phyloP scores from a whole-genome alignment of 2,797 vertebrate genomes.

The Cynopterus sphinx region DNA sequence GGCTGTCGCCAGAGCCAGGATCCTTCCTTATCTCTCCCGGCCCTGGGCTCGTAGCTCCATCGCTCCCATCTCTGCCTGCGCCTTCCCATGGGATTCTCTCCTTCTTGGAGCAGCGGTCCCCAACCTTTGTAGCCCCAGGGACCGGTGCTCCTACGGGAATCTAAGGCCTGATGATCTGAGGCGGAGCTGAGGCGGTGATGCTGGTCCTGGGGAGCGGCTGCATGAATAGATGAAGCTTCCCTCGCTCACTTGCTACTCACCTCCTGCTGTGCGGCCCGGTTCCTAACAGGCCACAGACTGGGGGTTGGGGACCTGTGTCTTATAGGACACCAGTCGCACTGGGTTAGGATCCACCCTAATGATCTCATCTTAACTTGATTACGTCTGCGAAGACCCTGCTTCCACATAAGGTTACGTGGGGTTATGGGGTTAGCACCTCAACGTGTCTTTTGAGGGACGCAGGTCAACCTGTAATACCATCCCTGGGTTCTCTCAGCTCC shows the following conservation, averaged over 20 bases:
- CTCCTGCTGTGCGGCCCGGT: too few species aligned
- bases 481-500: not conserved
- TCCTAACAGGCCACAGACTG: too few species aligned
- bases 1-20: not conserved
- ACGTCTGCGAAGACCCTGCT: not conserved
- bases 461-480: not conserved
- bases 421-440: not conserved
- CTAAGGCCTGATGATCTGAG: too few species aligned
- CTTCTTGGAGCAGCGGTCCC: not conserved
- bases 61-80: fast-evolving
- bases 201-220: too few species aligned
- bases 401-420: not conserved
- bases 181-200: too few species aligned
- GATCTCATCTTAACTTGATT: not conserved
- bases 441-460: not conserved
- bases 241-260: too few species aligned
- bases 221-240: too few species aligned
- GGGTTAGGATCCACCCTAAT: not conserved
- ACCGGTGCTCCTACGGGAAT: too few species aligned
- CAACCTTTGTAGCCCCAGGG: too few species aligned
- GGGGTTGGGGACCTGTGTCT: too few species aligned
- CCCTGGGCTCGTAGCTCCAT: fast-evolving
- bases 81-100: not conserved
- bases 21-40: not conserved
- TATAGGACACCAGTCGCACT: fast-evolving